phyloP scores from a whole-genome alignment of 2,113 vertebrate species.

The Aegotheles bennettii region DNA sequence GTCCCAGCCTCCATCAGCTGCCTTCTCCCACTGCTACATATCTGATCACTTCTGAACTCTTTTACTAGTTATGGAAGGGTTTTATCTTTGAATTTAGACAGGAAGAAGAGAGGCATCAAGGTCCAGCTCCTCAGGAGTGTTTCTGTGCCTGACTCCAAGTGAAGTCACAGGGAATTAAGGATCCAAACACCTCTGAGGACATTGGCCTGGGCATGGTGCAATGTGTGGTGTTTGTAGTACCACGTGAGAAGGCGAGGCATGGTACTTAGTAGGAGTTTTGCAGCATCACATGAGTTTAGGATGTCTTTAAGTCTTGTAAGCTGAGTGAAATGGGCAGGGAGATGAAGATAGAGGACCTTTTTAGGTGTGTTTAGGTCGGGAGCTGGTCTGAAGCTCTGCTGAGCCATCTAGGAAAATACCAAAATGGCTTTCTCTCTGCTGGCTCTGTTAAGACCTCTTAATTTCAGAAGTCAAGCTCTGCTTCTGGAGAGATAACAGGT shows the following conservation, averaged over 20 bases:
- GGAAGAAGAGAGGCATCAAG: not conserved
- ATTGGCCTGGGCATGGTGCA: fast-evolving
- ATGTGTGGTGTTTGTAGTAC: not conserved
- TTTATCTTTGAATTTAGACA: not conserved
- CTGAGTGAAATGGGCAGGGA: not conserved
- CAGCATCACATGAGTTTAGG: not conserved
- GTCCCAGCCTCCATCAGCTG: not conserved
- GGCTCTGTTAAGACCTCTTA: not conserved
- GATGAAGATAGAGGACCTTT: not conserved
- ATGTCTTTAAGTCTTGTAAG: not conserved
- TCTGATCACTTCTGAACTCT: not conserved
- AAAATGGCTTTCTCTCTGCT: not conserved
- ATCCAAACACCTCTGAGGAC: not conserved
- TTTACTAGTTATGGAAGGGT: not conserved
- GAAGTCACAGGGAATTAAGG: not conserved
- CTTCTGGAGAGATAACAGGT: not conserved
- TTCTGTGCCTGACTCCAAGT: not conserved
- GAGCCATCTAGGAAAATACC: not conserved
- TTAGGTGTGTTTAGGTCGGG: not conserved
- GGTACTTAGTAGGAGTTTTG: not conserved
- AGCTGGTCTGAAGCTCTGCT: not conserved
- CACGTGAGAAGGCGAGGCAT: fast-evolving
- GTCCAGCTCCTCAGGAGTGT: not conserved
- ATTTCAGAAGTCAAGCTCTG: not conserved
- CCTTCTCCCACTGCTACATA: not conserved